Conservation (phyloP, 2,888 invertebrate genomes). For the Drosophila longiperda region DNA sequence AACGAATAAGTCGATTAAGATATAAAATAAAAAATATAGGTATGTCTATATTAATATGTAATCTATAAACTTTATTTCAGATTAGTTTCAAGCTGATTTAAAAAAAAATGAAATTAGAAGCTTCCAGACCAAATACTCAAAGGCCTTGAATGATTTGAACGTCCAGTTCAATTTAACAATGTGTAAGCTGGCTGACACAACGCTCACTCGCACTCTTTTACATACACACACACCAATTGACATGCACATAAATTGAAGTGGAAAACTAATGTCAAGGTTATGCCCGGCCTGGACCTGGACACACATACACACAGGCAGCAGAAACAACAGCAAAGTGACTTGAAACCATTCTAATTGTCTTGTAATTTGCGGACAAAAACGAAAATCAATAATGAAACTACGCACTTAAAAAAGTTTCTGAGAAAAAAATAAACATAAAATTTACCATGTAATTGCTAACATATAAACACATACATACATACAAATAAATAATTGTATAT, state of each 20-base stretch:
- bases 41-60: neutral
- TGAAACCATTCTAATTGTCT: slow-evolving; percentile 46
- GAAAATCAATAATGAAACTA: slow-evolving; percentile 60
- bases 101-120: slow-evolving; percentile 46
- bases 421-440: slow-evolving; percentile 12
- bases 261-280: slow-evolving; percentile 72
- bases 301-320: slow-evolving; percentile 2
- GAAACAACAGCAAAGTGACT: slow-evolving; percentile 17
- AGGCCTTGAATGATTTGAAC: slow-evolving; percentile 12
- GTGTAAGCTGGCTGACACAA: slow-evolving; percentile 35
- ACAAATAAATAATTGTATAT: neutral
- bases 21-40: neutral
- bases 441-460: slow-evolving; percentile 19
- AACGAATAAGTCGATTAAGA: slow-evolving; percentile 16
- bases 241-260: slow-evolving; percentile 60
- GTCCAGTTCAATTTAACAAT: slow-evolving; percentile 42
- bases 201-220: slow-evolving; percentile 4
- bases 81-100: slow-evolving; percentile 40
- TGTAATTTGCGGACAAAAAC: slow-evolving; percentile 46
- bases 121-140: slow-evolving; percentile 45
- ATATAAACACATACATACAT: neutral
- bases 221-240: slow-evolving; percentile 22
- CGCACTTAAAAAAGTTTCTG: slow-evolving; percentile 36
- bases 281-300: slow-evolving; percentile 29
- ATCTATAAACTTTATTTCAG: neutral